phyloP scores from a whole-genome alignment of 2,797 vertebrate genomes.

The Coregonus suidteri region DNA sequence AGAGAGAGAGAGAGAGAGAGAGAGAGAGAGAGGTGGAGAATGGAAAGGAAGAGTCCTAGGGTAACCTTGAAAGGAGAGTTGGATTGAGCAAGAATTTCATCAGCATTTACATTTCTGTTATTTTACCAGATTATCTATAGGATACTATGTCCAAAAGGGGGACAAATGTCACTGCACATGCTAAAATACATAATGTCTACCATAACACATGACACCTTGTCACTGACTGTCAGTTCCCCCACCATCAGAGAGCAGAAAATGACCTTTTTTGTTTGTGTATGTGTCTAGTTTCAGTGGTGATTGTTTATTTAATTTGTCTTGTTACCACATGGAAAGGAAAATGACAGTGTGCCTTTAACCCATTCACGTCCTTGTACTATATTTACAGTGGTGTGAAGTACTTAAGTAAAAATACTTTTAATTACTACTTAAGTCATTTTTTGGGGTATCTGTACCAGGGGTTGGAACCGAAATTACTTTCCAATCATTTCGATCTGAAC shows the following conservation, averaged over 20 bases:
- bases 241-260: not conserved
- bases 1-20: constrained; percentile 9
- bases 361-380: too few species aligned
- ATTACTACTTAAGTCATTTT: too few species aligned
- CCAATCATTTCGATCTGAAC: too few species aligned
- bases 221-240: not conserved
- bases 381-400: too few species aligned
- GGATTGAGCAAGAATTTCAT: not conserved
- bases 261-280: not conserved
- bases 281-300: not conserved
- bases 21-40: constrained; percentile 5
- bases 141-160: not conserved
- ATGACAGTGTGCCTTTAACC: not conserved
- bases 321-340: not conserved
- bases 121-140: not conserved
- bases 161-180: not conserved
- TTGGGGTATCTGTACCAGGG: too few species aligned
- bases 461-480: too few species aligned
- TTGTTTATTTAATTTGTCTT: not conserved
- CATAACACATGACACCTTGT: not conserved
- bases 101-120: not conserved
- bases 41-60: constrained; percentile 7
- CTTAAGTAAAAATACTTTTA: too few species aligned
- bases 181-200: not conserved
- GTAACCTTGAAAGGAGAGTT: not conserved